Evolutionary conservation across 1,140 invertebrate species (phyloP).

Genomic region (Agrypnia vestita): DNA sequence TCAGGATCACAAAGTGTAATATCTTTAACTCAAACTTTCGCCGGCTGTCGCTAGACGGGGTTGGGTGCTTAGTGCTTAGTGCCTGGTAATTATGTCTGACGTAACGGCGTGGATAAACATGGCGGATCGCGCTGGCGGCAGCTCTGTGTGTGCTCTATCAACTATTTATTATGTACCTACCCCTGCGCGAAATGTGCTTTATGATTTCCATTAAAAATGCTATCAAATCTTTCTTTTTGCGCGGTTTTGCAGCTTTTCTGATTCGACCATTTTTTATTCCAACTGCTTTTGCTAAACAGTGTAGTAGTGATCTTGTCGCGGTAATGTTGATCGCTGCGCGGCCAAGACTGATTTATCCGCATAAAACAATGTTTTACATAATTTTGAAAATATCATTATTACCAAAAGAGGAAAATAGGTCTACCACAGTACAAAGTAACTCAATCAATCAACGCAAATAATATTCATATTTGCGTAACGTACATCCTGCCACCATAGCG

Average conservation of each 20-base stretch:
- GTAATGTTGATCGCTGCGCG: no score
- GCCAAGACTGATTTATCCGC: no score
- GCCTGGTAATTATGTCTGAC: constrained; percentile 51
- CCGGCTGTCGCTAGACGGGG: constrained; percentile 44
- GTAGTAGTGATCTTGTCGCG: no score
- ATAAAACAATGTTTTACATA: no score
- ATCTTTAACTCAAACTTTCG: constrained; percentile 56
- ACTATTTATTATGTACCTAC: neutral
- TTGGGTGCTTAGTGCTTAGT: constrained; percentile 31
- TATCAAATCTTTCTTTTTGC: neutral
- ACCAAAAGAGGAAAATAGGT: no score
- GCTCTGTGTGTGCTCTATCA: constrained; percentile 15
- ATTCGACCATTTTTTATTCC: no score
- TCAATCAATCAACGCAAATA: no score
- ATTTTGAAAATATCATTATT: no score
- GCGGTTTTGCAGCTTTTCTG: neutral
- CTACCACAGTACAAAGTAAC: no score
- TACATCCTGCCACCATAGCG: no score
- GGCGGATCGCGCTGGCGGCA: constrained; percentile 27
- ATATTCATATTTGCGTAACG: no score
- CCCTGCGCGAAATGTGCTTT: neutral
- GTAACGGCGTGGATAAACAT: constrained; percentile 52
- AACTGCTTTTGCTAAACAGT: no score
- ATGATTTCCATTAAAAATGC: neutral
- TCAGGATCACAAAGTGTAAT: constrained; percentile 57